Evolutionary conservation across 2,113 vertebrate species (phyloP), one percentile per base, ranked within the genome.

Genomic region (Stictonetta naevosa): DNA sequence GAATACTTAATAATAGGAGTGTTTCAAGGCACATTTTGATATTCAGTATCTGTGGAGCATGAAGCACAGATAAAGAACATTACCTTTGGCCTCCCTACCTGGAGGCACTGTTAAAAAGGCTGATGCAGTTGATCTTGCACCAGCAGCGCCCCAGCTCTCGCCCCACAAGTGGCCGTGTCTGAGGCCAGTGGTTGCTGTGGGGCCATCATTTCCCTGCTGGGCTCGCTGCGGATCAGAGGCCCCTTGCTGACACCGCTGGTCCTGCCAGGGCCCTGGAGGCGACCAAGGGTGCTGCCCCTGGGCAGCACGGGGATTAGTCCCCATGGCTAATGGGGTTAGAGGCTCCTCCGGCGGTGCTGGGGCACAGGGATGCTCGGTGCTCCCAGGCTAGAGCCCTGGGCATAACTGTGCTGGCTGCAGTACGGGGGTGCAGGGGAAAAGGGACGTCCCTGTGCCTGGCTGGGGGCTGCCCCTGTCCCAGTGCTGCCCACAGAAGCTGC

Each of bases 61-160:
- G 4, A 76, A 72, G 77, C 71, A 53, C 81, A 28, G 87, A 97
- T 97, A 97, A 97, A 83, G 76, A 63, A 78, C 26, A 20, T 55
- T 64, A 97, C 93, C 96, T 97, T 97, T 97, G 96, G 56, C 83
- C 94, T 10, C 21, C 4, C 69, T 68, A 36, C 71, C 87, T 75
- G 80, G 76, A 44, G 68, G 16, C 60, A 28, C 46, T 4, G 67
- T n/a, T 55, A 13, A 26, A 75, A 38, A 38, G 86, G 79, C 58
- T 91, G 80, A 89, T 75, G 67, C 13, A 2, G 44, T 19, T 68
- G 77, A 17, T 78, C 29, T 56, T 6, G 77, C 60, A n/a, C 31
- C 71, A 6, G 22, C 66, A 25, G 46, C 7, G 6, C 62, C 44
- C 34, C 42, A 1, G 55, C 0, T 0, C 75, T 48, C 16, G 2